Percentiles rank a stretch among this genome's conserved stretches.
Evolutionary conservation across 2,888 invertebrate genomes (phyloP).

Genomic region (Brassicogethes aeneus): DNA sequence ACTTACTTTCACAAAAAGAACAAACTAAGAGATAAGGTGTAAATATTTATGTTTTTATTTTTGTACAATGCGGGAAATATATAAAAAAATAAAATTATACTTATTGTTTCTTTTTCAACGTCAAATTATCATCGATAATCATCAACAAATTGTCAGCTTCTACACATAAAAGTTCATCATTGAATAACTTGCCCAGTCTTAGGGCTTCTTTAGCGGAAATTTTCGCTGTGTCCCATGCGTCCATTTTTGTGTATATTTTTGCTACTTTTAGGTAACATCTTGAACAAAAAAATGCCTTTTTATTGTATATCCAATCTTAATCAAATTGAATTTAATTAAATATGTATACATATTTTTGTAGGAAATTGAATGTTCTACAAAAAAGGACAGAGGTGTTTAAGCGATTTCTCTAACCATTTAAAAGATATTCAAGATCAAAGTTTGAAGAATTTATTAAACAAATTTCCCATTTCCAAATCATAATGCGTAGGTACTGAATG

Average conservation of each 20-base stretch:
- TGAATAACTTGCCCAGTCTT: conserved; percentile 32
- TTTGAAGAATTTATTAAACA: no score
- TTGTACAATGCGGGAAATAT: background rate
- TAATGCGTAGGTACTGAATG: no score
- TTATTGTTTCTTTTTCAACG: background rate
- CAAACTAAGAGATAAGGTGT: background rate
- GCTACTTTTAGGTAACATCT: conserved; percentile 39
- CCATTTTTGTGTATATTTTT: conserved; percentile 35
- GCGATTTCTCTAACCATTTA: no score
- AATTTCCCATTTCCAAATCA: no score
- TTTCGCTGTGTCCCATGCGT: conserved; percentile 32
- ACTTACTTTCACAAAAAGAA: conserved; percentile 23
- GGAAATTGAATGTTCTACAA: no score
- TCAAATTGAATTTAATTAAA: no score
- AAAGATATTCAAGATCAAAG: no score
- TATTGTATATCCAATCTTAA: no score
- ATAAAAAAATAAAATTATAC: no score
- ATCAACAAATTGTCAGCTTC: conserved; percentile 22
- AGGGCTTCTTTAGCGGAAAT: conserved; percentile 35
- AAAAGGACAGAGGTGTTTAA: no score
- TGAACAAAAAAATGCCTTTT: no score
- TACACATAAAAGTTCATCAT: conserved; percentile 25
- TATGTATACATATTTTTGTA: no score
- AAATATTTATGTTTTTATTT: background rate
- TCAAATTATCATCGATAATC: background rate